Percentiles rank a stretch among this genome's conserved stretches.
phyloP scores from a whole-genome alignment of 1,140 invertebrate genomes.

The Ceratina australensis region DNA sequence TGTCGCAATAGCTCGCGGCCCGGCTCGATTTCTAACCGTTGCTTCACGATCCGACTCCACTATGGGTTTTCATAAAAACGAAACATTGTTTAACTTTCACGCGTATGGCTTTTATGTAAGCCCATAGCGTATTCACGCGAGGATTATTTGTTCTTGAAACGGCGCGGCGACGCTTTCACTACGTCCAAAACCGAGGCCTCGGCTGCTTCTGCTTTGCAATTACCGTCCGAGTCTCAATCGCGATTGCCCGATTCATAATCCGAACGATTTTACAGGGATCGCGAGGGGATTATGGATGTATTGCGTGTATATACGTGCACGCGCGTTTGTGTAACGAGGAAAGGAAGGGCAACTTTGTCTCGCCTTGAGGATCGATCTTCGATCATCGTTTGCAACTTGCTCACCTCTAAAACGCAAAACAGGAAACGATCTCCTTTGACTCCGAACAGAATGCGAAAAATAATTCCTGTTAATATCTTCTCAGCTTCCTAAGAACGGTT shows the following conservation, averaged over 20 bases:
- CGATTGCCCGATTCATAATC: no score
- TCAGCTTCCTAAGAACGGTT: no score
- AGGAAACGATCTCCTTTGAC: not conserved
- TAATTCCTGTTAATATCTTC: no score
- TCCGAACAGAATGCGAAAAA: no score
- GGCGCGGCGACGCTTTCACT: not conserved
- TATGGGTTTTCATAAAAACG: no score
- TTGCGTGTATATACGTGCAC: no score
- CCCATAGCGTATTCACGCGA: not conserved
- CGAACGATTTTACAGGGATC: no score
- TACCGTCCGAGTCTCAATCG: not conserved
- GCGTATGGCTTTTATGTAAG: not conserved
- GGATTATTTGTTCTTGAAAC: not conserved
- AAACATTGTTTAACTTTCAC: constrained; percentile 1
- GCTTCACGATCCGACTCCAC: not conserved
- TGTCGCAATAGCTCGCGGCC: not conserved
- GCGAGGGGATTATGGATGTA: no score
- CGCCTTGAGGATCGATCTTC: not conserved
- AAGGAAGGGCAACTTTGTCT: no score
- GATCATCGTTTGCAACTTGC: not conserved
- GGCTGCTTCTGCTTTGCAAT: not conserved
- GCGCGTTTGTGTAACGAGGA: no score
- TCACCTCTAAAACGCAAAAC: not conserved
- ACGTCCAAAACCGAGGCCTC: not conserved
- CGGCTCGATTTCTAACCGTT: constrained; percentile 23